A percentile compares a stretch with the other conserved stretches of the same genome.
Evolutionary conservation across 2,113 vertebrate species (phyloP).

Genomic region (Nannospalax galili): DNA sequence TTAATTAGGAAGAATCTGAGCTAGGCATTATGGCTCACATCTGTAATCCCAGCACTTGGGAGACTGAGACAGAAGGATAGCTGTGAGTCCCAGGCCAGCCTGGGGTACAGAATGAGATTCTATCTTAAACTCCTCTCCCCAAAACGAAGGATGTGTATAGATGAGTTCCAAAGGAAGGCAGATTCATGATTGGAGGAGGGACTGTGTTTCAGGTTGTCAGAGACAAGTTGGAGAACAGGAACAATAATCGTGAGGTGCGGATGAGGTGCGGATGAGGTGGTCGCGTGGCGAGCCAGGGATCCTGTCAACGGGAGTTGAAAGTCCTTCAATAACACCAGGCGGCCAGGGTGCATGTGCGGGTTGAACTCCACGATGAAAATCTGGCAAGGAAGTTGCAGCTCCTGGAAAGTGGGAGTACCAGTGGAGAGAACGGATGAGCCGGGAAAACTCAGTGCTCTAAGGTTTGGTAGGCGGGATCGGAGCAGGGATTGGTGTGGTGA

Average conservation of each 20-base stretch:
- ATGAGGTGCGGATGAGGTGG: background rate
- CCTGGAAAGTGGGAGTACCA: no score
- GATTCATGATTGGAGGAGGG: background rate
- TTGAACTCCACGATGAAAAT: background rate
- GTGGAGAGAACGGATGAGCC: no score
- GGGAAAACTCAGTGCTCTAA: no score
- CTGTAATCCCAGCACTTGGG: no score
- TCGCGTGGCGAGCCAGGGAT: background rate
- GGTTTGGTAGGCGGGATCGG: background rate
- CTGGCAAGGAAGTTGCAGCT: background rate
- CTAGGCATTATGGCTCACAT: accelerated
- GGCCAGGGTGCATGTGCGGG: accelerated
- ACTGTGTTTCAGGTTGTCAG: background rate
- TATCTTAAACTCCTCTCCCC: background rate
- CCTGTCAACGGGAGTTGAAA: background rate
- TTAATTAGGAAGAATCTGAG: background rate
- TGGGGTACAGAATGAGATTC: background rate
- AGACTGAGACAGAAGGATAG: background rate
- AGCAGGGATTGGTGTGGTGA: no score
- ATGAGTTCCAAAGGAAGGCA: background rate
- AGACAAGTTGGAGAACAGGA: background rate
- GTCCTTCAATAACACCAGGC: background rate
- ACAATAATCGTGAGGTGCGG: background rate
- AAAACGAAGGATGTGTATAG: background rate
- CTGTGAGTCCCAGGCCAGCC: background rate